phyloP scores from a whole-genome alignment of 2,888 invertebrate genomes.

The Tetanocera ferruginea region DNA sequence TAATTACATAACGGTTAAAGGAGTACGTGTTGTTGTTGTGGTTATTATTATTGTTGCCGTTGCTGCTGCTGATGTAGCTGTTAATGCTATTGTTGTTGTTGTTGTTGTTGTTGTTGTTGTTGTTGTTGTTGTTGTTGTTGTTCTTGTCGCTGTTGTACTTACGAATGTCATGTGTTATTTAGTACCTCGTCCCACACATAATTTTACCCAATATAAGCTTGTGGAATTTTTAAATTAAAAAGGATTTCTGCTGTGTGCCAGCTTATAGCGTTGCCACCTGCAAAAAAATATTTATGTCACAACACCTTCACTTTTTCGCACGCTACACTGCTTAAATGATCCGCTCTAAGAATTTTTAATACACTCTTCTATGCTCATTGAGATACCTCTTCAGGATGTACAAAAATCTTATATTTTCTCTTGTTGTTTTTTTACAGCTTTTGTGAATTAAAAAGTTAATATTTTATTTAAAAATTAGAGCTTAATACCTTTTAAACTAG shows the following conservation, averaged over 20 bases:
- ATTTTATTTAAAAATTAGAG: too few relatives aligned
- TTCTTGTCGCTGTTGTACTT: neutral
- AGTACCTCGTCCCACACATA: neutral
- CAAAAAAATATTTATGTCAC: neutral
- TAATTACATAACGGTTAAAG: slow-evolving; percentile 17
- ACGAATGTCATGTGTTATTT: slow-evolving; percentile 20
- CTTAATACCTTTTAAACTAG: too few relatives aligned
- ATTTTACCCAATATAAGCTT: slow-evolving; percentile 7
- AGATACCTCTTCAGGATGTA: too few relatives aligned
- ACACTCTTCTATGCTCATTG: too few relatives aligned
- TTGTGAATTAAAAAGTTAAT: too few relatives aligned
- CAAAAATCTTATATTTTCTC: too few relatives aligned
- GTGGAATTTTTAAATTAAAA: slow-evolving; percentile 34
- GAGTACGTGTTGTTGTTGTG: neutral
- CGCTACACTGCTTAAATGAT: too few relatives aligned
- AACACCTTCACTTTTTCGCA: neutral
- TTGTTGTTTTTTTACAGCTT: too few relatives aligned
- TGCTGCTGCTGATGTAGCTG: neutral
- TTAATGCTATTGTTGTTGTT: neutral
- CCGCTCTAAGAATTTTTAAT: too few relatives aligned
- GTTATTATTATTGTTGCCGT: neutral
- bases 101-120: neutral
- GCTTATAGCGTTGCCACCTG: slow-evolving; percentile 17
- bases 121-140: neutral
- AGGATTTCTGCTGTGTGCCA: slow-evolving; percentile 4